phyloP scores from a whole-genome alignment of 2,888 invertebrate genomes.

The Drosophila anomalipes region DNA sequence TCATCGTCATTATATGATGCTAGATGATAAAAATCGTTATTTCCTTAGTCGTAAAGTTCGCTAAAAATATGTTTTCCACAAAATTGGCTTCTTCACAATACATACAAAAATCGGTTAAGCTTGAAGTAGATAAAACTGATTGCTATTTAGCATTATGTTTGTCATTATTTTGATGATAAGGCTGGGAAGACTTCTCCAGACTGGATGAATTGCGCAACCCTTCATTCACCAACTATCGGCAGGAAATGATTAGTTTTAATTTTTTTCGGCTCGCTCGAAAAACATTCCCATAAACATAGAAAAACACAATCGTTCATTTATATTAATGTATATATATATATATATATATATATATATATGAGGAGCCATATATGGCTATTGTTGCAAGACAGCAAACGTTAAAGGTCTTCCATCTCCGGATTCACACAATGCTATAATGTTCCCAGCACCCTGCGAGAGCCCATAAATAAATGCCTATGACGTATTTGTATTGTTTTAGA shows the following conservation, averaged over 20 bases:
- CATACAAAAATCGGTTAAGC: neutral
- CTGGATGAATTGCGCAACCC: neutral
- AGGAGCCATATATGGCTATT: constrained; percentile 36
- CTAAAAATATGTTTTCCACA: neutral
- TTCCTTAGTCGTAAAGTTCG: neutral
- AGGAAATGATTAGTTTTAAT: constrained; percentile 2
- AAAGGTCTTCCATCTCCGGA: constrained; percentile 52
- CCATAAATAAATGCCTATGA: constrained; percentile 23
- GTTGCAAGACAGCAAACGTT: constrained; percentile 30
- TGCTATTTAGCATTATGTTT: neutral
- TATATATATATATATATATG: neutral
- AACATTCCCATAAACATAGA: constrained; percentile 2
- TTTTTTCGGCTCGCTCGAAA: neutral
- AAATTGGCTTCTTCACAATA: neutral
- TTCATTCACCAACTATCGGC: neutral
- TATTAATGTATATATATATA: neutral
- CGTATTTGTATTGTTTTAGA: constrained; percentile 53
- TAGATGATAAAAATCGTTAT: neutral
- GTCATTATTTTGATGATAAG: neutral
- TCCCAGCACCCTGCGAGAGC: neutral
- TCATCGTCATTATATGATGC: neutral
- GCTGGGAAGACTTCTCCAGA: neutral
- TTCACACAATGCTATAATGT: constrained; percentile 1
- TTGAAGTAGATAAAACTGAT: neutral
- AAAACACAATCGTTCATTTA: neutral